Evolutionary conservation across 2,888 invertebrate genomes (phyloP), one percentile per base, ranked within the genome.

Genomic region (Drosophila colorata): DNA sequence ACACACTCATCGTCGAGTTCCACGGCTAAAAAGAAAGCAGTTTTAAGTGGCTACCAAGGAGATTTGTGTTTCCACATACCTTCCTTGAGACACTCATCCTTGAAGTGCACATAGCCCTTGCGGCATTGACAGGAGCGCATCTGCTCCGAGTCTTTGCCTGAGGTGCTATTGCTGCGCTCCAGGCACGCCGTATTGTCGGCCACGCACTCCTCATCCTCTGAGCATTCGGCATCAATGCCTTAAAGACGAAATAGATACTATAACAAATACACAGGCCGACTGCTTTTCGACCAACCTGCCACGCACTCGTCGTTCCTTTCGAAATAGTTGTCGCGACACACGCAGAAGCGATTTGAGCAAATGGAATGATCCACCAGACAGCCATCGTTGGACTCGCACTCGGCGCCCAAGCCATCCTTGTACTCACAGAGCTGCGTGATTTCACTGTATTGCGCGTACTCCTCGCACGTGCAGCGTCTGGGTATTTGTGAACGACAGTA

Each of bases 51-150:
- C 2, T 25, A 8, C 13, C 35, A n/a, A 11, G 7, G 5, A 14
- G 2, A 2, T 4, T 1, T 11, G 0, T 1, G 0, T 14, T 6
- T 8, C 13, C 18, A 69, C 73, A 9, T 31, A 91, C 92, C 92
- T 85, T 90, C 89, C 71, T 91, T 90, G 2, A 92, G 67, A 43
- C 92, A 92, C 69, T 91, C 88, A 61, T 91, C 90, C 52, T 91
- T 88, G 55, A 91, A 90, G 57, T 91, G 91, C 2, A 92, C 91
- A 59, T 88, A 92, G 4, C 91, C 91, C 58, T 89, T 90, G 31
- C 91, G 90, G 49, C 92, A 92, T 69, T 91, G 90, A 31, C 92
- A 92, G 0, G 90, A 75, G 6, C 85, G 78, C 23, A 72, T 61
- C 44, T 80, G 80, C 7, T 90, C 82, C 6, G 71, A 75, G 43